phyloP scores from a whole-genome alignment of 2,113 vertebrate species.

The Caracal caracal region DNA sequence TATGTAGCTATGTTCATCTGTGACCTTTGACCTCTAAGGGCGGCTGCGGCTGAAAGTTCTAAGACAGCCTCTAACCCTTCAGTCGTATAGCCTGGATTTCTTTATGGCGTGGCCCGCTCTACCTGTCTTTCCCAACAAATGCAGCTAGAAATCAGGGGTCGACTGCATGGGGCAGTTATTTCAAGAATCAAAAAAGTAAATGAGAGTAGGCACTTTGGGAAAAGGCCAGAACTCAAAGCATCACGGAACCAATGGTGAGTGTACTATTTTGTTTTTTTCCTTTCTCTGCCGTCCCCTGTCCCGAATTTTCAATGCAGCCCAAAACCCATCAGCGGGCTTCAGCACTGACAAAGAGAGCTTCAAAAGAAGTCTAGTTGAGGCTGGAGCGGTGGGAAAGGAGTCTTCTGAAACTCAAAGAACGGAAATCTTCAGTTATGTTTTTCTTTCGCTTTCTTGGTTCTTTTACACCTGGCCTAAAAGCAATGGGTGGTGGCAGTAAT shows the following conservation, averaged over 20 bases:
- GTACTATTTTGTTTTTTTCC: background rate
- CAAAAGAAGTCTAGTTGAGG: background rate
- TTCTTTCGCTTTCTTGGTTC: background rate
- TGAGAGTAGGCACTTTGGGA: background rate
- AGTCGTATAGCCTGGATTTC: background rate
- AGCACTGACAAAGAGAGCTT: background rate
- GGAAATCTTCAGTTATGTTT: background rate
- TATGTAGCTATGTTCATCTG: background rate
- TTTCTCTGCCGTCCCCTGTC: background rate
- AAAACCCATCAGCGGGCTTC: background rate
- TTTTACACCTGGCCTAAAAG: background rate
- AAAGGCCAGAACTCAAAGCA: background rate
- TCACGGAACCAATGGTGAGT: background rate
- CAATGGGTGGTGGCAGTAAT: background rate
- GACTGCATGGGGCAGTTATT: background rate
- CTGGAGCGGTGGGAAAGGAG: background rate
- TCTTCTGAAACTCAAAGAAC: background rate
- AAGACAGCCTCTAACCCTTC: background rate
- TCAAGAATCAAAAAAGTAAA: background rate
- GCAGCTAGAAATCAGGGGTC: background rate
- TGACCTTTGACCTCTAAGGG: background rate
- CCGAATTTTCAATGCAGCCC: background rate
- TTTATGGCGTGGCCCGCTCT: background rate
- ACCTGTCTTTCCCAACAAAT: background rate
- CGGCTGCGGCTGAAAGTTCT: background rate